phyloP scores from a whole-genome alignment of 2,113 vertebrate species.

The Coturnix japonica region DNA sequence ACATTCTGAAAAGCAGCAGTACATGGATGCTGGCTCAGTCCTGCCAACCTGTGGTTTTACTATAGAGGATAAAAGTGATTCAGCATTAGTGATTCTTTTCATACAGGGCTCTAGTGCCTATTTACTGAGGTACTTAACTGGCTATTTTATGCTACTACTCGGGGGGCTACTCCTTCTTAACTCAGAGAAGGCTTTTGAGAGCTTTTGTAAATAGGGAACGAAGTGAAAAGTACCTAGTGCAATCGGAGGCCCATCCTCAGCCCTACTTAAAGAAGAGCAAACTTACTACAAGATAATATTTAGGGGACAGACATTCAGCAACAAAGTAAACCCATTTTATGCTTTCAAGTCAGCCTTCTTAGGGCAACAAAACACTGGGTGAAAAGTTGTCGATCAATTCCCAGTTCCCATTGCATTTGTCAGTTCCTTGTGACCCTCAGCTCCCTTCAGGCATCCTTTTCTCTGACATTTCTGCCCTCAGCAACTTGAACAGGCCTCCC shows the following conservation, averaged over 20 bases:
- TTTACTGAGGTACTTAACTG: background rate
- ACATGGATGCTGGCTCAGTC: background rate
- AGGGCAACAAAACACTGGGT: background rate
- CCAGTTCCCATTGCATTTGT: conserved; percentile 4
- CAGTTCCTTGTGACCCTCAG: background rate
- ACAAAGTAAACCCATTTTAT: background rate
- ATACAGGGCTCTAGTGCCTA: background rate
- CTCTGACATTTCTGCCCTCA: conserved; percentile 30
- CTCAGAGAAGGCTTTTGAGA: background rate
- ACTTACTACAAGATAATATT: background rate
- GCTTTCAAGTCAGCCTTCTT: background rate
- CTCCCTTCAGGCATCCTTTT: background rate
- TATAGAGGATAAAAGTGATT: background rate
- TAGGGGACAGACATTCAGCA: background rate
- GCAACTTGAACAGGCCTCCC: background rate
- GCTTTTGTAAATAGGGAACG: background rate
- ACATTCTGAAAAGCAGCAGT: background rate
- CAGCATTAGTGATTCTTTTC: background rate
- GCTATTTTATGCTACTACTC: background rate
- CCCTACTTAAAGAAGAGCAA: background rate
- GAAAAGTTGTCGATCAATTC: background rate
- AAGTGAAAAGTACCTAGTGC: background rate
- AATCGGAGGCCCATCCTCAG: background rate
- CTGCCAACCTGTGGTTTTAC: rapidly evolving
- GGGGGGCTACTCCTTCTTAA: background rate